Conservation (phyloP, 2,113 vertebrate genomes). For the Edolisoma coerulescens region DNA sequence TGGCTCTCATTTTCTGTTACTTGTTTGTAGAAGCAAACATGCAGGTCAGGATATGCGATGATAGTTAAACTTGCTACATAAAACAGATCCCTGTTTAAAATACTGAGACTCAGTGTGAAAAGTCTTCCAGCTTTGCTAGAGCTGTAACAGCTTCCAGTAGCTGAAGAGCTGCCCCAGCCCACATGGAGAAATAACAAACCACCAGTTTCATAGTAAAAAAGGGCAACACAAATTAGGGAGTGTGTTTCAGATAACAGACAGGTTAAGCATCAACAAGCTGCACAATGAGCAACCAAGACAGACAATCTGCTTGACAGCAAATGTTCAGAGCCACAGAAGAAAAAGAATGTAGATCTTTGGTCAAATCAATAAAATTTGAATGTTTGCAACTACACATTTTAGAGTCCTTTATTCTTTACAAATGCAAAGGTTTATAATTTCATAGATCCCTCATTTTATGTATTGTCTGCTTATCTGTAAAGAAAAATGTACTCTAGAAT, state of each 20-base stretch:
- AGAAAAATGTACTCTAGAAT: constrained; percentile 29
- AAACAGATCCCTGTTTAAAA: neutral
- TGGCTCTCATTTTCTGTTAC: neutral
- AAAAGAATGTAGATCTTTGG: neutral
- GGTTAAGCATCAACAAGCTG: neutral
- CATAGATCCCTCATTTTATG: constrained; percentile 52
- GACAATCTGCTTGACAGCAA: neutral
- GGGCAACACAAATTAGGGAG: neutral
- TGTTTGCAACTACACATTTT: neutral
- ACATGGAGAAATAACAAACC: neutral
- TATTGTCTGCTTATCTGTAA: constrained; percentile 50
- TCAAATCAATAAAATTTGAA: neutral
- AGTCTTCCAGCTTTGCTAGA: neutral
- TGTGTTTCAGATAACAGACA: neutral
- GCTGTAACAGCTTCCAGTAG: neutral
- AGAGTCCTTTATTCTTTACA: constrained; percentile 32
- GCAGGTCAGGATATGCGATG: neutral
- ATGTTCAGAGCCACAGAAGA: neutral
- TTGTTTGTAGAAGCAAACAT: neutral
- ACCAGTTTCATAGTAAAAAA: neutral
- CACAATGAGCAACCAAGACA: neutral
- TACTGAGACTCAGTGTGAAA: neutral
- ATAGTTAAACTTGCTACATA: neutral
- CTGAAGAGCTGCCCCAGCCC: neutral
- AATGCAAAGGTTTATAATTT: constrained; percentile 33